Conservation (phyloP, 2,797 vertebrate genomes). For the Eupleurogrammus muticus region DNA sequence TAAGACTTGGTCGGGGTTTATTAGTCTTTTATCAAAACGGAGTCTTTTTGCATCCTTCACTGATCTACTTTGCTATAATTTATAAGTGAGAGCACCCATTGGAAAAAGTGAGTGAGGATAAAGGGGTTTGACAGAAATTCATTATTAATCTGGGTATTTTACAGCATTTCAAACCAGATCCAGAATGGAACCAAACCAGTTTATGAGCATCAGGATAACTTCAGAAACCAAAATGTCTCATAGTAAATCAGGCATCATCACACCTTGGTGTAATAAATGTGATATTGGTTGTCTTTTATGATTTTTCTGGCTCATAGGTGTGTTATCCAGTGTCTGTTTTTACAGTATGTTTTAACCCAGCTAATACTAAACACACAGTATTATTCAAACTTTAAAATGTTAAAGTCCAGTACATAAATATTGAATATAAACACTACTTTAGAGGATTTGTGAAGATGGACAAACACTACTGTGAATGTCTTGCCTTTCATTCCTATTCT, state of each 20-base stretch:
- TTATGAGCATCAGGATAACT: no score
- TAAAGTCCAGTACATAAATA: neutral
- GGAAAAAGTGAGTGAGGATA: no score
- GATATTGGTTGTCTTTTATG: no score
- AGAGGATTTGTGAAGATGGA: neutral
- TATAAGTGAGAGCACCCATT: no score
- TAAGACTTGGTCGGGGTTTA: neutral
- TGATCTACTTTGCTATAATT: no score
- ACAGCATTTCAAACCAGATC: neutral
- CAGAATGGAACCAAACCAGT: neutral
- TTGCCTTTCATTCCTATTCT: neutral
- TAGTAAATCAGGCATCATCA: no score
- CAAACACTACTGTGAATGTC: neutral
- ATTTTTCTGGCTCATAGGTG: no score
- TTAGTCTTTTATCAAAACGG: neutral
- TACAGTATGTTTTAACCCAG: neutral
- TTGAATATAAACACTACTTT: neutral
- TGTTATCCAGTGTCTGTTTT: neutral
- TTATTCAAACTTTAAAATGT: neutral
- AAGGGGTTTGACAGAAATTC: neutral
- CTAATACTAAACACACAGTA: neutral
- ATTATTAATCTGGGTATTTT: neutral
- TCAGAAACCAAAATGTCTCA: no score
- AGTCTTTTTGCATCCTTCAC: neutral
- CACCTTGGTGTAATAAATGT: no score